Percentiles rank a stretch among this genome's conserved stretches.
Evolutionary conservation across 2,888 invertebrate species (phyloP).

Genomic region (Eupithecia dodoneata): DNA sequence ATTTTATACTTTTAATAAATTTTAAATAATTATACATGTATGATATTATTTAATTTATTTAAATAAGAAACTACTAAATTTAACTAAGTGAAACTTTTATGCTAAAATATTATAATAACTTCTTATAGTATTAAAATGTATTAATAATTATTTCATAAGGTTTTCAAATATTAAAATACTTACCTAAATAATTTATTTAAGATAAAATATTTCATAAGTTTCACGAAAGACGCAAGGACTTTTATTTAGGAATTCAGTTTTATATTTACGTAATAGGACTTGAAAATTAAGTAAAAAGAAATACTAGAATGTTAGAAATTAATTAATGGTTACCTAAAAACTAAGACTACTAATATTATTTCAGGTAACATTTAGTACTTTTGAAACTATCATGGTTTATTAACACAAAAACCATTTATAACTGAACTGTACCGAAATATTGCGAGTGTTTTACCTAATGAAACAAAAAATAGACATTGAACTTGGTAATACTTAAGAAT

Average conservation of each 20-base stretch:
- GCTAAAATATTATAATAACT: background rate
- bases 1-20: background rate
- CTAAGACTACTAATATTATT: too few species aligned
- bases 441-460: too few species aligned
- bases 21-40: background rate
- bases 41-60: too few species aligned
- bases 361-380: too few species aligned
- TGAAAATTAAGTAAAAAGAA: background rate
- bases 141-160: slow-evolving; percentile 2
- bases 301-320: background rate
- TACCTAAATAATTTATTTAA: background rate
- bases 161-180: slow-evolving; percentile 7
- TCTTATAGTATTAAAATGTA: background rate
- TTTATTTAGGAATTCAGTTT: background rate
- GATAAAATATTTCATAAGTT: background rate
- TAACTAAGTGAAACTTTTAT: background rate
- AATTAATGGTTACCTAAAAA: background rate
- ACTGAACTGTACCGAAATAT: too few species aligned
- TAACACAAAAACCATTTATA: too few species aligned
- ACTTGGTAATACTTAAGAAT: background rate
- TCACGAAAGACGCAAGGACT: background rate
- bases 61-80: background rate
- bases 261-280: background rate
- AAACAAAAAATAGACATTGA: too few species aligned
- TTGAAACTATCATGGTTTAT: too few species aligned